phyloP scores from a whole-genome alignment of 2,797 vertebrate genomes.

The Heterohyrax brucei region DNA sequence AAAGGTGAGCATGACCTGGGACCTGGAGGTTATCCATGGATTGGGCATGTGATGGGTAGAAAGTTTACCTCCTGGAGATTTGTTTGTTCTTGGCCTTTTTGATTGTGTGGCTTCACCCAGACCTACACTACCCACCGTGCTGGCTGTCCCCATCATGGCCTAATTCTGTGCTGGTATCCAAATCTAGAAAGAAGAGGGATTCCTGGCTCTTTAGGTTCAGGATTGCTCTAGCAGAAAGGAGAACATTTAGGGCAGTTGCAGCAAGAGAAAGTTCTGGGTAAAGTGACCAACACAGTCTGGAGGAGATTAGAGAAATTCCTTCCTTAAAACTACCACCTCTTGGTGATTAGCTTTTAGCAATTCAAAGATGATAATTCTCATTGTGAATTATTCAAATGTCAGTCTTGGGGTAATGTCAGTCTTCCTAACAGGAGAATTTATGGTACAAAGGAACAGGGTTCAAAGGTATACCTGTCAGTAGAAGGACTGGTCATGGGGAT shows the following conservation, averaged over 20 bases:
- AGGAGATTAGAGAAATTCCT: slow-evolving; percentile 36
- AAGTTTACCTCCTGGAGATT: neutral
- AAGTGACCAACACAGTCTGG: neutral
- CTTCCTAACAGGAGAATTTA: slow-evolving; percentile 7
- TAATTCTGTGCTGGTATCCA: slow-evolving; percentile 30
- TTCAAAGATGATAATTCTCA: neutral
- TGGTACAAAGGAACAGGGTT: neutral
- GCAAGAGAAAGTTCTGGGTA: neutral
- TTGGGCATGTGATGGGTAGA: neutral
- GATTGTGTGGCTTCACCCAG: neutral
- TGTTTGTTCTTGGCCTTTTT: neutral
- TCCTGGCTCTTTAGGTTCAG: neutral
- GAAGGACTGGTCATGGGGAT: neutral
- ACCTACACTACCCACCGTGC: neutral
- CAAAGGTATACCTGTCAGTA: neutral
- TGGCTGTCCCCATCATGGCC: neutral
- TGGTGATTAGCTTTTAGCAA: slow-evolving; percentile 34
- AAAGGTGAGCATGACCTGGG: slow-evolving; percentile 82
- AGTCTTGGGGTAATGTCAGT: neutral
- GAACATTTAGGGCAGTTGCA: neutral
- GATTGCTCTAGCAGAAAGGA: neutral
- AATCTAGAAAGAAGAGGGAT: slow-evolving; percentile 6
- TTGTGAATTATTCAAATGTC: neutral
- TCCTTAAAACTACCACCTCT: neutral
- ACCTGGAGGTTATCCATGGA: neutral